phyloP scores from a whole-genome alignment of 2,888 invertebrate species.

The Aphidoletes aphidimyza region DNA sequence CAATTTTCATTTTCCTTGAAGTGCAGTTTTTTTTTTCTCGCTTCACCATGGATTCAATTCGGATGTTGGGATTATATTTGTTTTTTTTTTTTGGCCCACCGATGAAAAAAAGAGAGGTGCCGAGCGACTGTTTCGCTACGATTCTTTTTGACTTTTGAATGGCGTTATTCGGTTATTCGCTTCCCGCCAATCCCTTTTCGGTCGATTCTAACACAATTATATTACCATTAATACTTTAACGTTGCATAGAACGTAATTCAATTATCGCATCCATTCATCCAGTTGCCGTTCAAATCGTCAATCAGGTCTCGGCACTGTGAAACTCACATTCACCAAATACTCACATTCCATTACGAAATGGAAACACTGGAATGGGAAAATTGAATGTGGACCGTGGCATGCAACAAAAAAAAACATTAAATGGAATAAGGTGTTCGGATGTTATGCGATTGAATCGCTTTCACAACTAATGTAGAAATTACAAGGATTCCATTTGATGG shows the following conservation, averaged over 20 bases:
- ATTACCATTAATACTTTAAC: constrained; percentile 41
- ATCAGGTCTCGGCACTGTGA: neutral
- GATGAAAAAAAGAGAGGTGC: no score
- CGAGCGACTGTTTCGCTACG: neutral
- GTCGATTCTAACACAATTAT: constrained; percentile 44
- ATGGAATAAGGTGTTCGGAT: neutral
- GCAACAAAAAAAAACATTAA: neutral
- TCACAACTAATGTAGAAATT: neutral
- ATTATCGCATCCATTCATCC: constrained; percentile 53
- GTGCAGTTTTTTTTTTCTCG: neutral
- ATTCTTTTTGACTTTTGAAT: neutral
- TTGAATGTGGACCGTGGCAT: no score
- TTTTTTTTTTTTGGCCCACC: neutral
- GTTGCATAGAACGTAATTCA: constrained; percentile 42
- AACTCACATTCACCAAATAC: constrained; percentile 23
- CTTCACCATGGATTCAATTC: neutral
- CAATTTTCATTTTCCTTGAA: constrained; percentile 39
- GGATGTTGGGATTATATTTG: neutral
- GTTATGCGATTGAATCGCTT: neutral
- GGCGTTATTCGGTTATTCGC: neutral
- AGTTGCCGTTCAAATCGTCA: constrained; percentile 45
- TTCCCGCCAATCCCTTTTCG: constrained; percentile 17
- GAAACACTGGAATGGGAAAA: neutral
- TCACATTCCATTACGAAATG: neutral
- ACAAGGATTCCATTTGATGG: neutral